A percentile compares a stretch with the other conserved stretches of the same genome.
phyloP scores from a whole-genome alignment of 2,113 vertebrate genomes.

The Nesogale talazaci region DNA sequence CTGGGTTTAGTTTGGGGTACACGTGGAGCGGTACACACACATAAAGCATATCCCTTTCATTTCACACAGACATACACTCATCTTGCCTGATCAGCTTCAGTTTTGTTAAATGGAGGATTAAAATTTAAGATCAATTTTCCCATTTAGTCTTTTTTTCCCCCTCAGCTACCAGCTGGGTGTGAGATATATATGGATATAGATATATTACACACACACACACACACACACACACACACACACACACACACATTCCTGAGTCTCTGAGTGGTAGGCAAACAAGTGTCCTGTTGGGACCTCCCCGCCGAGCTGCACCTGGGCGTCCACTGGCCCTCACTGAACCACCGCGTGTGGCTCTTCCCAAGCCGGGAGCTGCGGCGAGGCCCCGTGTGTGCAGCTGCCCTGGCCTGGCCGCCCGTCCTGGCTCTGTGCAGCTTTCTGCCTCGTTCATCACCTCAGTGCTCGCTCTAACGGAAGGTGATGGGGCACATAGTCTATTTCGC shows the following conservation, averaged over 20 bases:
- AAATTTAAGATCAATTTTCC: background rate
- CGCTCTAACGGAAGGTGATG: background rate
- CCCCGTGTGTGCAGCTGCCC: conserved; percentile 38
- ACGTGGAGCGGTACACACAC: too few species aligned
- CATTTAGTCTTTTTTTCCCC: background rate
- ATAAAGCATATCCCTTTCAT: too few species aligned
- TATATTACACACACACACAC: background rate
- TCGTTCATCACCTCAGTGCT: background rate
- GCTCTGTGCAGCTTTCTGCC: conserved; percentile 41
- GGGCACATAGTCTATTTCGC: conserved; percentile 15
- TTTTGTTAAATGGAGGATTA: conserved; percentile 31
- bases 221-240: background rate
- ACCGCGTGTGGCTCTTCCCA: background rate
- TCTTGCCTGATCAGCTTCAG: background rate
- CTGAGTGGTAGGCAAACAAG: background rate
- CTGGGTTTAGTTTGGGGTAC: too few species aligned
- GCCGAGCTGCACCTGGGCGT: conserved; percentile 31
- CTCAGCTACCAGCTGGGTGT: background rate
- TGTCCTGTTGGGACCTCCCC: background rate
- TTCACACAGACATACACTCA: background rate
- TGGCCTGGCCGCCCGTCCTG: background rate
- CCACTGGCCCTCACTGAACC: conserved; percentile 32
- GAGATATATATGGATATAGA: too few species aligned
- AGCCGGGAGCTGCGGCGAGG: background rate
- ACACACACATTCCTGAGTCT: background rate